Base-by-base conservation (phyloP, 2,888 invertebrate species). In the Axea sp. region DNA sequence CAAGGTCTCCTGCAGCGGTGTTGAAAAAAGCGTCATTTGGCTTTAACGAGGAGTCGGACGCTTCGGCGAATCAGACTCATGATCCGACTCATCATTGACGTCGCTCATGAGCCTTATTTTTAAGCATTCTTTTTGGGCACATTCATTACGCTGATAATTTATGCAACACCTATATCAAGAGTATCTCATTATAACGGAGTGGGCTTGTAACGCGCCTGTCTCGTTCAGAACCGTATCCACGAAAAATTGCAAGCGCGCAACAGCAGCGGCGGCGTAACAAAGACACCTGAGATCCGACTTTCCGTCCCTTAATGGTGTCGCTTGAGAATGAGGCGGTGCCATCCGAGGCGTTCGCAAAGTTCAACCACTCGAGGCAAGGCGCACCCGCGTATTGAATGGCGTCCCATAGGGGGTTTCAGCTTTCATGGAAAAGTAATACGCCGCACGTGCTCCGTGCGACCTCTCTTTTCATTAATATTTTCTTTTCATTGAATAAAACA, bases 281-380 rank as follows among this genome's bases (percentile, higher is more conserved):
- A 60, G 60, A 60, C 30, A 60, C 60, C 39, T 28, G 35, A 60
- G 64, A 43, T 31, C n/a, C 33, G 43, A 24, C 53, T 41, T 49
- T 53, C 33, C 35, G 19, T 15, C 7, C 17, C 43, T 43, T 64
- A 64, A 64, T 64, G 64, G 64, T 35, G 64, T 64, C 53, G 53
- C 64, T 64, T 53, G 64, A 64, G 64, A 53, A 45, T 47, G 47
- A n/a, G 35, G 41, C 39, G 31, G 19, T 8, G 41, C 26, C 37
- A 47, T 17, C 30, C 15, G 37, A 24, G 9, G 19, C 15, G 9
- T 9, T 26, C 5, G 6, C 45, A 2, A 59, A 24, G 47, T 62
- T 51, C 41, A 53, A 43, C 64, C 30, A 64, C 35, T 64, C 53
- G 43, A 24, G 28, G 3, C 26, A 9, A 19, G 8, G 15, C 37